Evolutionary conservation across 2,888 invertebrate genomes (phyloP), one percentile per base, ranked within the genome.

Genomic region (Podabrus alpinus): DNA sequence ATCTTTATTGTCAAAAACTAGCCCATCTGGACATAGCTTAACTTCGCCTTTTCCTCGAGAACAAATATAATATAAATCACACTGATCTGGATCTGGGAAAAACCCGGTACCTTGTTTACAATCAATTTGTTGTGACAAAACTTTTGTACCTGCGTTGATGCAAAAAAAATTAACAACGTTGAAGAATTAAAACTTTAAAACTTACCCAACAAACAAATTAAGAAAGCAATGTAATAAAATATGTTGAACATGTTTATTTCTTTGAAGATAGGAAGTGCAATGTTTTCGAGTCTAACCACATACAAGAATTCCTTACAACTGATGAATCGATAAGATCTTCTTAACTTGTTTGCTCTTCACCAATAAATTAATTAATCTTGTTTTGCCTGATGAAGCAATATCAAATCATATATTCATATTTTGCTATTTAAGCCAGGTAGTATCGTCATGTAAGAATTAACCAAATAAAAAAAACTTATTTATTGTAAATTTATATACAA

Each of bases 41-140:
- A 91, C 88, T 85, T 93, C 93, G 3, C 92, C 86, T 74, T 88
- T 88, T 21, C 92, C 92, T 86, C 91, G 91, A 73, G 88, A 88
- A 88, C 94, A 94, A 82, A 91, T 91, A 87, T 93, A 94, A 86
- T 94, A 95, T 78, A 94, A 90, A 87, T 95, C 95, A 85, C 95
- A 95, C 86, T 94, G 94, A 83, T 92, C 90, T 1, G 89, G 89
- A 85, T 95, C 94, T 4, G 93, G 91, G 87, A 91, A 94, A 87
- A 90, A 94, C n/a, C 94, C 94, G 78, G 90, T 92, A 79, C 92
- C 89, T 77, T 92, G 91, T 3, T 94, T 94, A 81, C 95, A 95
- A 81, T 91, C 88, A 86, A 92, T 94, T 24, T 89, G 81, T 74
- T 87, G 87, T 10, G 82, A 69, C 2, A 16, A 45, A 66, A 69